These are phyloP conservation scores for Scaptomyza flava DNA, from an alignment of 2,888 invertebrate species.

Conservation along the genomic window DNA sequence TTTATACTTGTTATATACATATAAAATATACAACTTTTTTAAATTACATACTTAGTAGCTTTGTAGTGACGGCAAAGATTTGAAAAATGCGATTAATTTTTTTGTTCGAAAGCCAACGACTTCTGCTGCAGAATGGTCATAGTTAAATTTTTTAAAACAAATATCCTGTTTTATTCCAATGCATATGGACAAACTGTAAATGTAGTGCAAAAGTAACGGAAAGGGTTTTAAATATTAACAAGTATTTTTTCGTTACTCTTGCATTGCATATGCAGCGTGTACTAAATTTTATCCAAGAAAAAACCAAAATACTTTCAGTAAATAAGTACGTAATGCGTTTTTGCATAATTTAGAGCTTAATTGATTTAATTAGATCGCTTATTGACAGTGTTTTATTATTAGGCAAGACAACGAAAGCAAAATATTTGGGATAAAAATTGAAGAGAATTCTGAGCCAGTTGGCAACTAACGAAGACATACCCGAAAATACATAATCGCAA, in stretches of 20 bases:
- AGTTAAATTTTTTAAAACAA: constrained; percentile 51
- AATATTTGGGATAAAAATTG: constrained; percentile 38
- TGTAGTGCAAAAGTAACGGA: constrained; percentile 5
- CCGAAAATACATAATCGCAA: constrained; percentile 77
- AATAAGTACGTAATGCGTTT: constrained; percentile 60
- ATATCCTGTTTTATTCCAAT: constrained; percentile 18
- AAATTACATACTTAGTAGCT: constrained; percentile 26
- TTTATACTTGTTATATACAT: constrained; percentile 50
- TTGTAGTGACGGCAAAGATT: constrained; percentile 23
- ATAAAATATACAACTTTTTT: constrained; percentile 23
- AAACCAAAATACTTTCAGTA: constrained; percentile 27
- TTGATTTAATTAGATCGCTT: constrained; percentile 41
- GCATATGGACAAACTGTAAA: constrained; percentile 7
- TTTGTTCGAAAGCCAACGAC: constrained; percentile 18
- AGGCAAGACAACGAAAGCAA: constrained; percentile 63
- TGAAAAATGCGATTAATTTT: background rate
- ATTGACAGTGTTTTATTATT: constrained; percentile 39
- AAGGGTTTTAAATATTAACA: background rate
- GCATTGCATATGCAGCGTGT: background rate
- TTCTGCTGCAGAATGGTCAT: constrained; percentile 59
- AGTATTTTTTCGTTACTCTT: constrained; percentile 9
- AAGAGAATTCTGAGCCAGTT: constrained; percentile 51
- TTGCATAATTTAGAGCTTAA: constrained; percentile 68
- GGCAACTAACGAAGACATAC: constrained; percentile 69
- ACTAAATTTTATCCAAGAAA: constrained; percentile 15